These are phyloP conservation scores for Theristicus caerulescens DNA, from an alignment of 2,113 vertebrate species.

Conservation along the genomic window DNA sequence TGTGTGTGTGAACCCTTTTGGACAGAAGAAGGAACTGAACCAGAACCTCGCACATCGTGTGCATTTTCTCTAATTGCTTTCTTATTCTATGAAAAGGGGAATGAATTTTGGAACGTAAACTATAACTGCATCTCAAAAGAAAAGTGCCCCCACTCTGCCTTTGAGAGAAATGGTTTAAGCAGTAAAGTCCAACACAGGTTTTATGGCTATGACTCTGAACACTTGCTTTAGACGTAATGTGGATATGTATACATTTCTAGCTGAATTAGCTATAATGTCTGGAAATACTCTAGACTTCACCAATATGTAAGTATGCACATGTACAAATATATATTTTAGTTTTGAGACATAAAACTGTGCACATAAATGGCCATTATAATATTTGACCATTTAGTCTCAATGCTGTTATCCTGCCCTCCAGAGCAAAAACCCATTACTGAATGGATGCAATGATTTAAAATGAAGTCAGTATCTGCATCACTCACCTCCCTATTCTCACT, in stretches of 20 bases:
- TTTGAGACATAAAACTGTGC: background rate
- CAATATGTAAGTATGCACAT: background rate
- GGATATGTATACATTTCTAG: background rate
- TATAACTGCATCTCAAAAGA: background rate
- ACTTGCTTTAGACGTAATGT: background rate
- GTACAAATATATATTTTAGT: background rate
- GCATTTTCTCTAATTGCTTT: background rate
- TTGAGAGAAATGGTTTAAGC: background rate
- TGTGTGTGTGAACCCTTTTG: background rate
- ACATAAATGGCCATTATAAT: background rate
- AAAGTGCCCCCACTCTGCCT: background rate
- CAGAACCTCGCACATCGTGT: background rate
- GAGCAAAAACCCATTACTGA: background rate
- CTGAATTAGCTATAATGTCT: background rate
- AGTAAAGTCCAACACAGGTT: background rate
- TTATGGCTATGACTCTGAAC: background rate
- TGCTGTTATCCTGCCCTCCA: background rate
- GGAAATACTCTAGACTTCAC: background rate
- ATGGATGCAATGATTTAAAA: background rate
- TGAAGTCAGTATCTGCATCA: background rate
- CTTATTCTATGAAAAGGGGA: background rate
- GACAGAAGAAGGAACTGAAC: background rate
- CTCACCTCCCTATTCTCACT: background rate
- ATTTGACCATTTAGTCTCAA: background rate
- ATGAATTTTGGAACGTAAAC: background rate